Conservation (phyloP, 2,113 vertebrate genomes). For the Potamarius usumacintae region DNA sequence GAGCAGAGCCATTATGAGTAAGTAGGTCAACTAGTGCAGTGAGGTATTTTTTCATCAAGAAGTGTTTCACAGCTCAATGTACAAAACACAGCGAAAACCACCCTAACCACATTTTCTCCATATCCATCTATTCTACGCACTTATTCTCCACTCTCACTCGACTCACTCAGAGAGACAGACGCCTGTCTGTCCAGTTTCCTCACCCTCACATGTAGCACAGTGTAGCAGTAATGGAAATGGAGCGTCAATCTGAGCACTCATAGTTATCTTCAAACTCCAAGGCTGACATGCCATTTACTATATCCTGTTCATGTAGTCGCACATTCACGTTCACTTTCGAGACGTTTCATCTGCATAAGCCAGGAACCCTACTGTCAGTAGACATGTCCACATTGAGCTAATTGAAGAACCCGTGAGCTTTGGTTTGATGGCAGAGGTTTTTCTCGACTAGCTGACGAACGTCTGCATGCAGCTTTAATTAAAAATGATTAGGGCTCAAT, state of each 20-base stretch:
- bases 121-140: neutral
- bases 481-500: neutral
- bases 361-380: neutral
- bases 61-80: slow-evolving; percentile 1
- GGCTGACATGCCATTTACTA: neutral
- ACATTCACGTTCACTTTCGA: neutral
- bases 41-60: slow-evolving; percentile 11
- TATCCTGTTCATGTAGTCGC: neutral
- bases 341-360: neutral
- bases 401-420: neutral
- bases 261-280: neutral
- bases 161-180: neutral
- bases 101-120: neutral
- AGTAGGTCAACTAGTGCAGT: neutral
- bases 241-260: neutral
- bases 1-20: neutral
- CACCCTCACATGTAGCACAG: neutral
- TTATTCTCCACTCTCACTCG: neutral
- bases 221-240: neutral
- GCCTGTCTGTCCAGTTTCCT: neutral
- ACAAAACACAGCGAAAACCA: neutral
- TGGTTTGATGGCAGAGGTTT: neutral
- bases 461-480: neutral
- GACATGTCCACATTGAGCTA: neutral
- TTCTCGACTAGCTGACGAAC: neutral